phyloP scores from a whole-genome alignment of 2,888 invertebrate genomes.

The Heliconius ethilla region DNA sequence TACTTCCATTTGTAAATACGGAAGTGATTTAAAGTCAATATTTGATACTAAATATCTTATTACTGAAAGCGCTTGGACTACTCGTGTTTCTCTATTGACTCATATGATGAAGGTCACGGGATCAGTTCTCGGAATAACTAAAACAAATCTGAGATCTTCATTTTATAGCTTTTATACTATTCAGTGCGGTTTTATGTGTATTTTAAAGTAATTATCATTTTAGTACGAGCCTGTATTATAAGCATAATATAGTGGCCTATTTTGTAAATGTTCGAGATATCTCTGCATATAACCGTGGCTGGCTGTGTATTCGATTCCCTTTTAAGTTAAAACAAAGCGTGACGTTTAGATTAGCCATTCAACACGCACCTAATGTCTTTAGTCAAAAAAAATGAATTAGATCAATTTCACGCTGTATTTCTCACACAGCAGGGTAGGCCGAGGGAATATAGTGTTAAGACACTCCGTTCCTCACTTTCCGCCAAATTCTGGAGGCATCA shows the following conservation, averaged over 20 bases:
- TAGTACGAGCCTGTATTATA: not conserved
- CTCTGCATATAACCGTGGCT: not conserved
- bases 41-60: not conserved
- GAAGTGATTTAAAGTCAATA: not conserved
- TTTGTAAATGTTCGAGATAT: not conserved
- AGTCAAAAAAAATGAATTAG: too few relatives aligned
- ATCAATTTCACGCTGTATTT: too few relatives aligned
- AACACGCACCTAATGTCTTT: too few relatives aligned
- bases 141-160: slow-evolving; percentile 35
- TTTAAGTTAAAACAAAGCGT: not conserved
- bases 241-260: not conserved
- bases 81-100: slow-evolving; percentile 52
- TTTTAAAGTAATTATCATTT: not conserved
- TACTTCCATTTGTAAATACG: not conserved
- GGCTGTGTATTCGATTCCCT: not conserved
- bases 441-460: too few relatives aligned
- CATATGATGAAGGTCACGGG: slow-evolving; percentile 62
- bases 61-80: slow-evolving; percentile 42
- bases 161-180: slow-evolving; percentile 37
- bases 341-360: too few relatives aligned
- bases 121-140: slow-evolving; percentile 57
- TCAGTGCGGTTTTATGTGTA: slow-evolving; percentile 10
- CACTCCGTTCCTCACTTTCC: too few relatives aligned
- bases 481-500: too few relatives aligned
- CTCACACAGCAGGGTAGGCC: too few relatives aligned